phyloP scores from a whole-genome alignment of 2,888 invertebrate species.

The Meiosimyza decipiens region DNA sequence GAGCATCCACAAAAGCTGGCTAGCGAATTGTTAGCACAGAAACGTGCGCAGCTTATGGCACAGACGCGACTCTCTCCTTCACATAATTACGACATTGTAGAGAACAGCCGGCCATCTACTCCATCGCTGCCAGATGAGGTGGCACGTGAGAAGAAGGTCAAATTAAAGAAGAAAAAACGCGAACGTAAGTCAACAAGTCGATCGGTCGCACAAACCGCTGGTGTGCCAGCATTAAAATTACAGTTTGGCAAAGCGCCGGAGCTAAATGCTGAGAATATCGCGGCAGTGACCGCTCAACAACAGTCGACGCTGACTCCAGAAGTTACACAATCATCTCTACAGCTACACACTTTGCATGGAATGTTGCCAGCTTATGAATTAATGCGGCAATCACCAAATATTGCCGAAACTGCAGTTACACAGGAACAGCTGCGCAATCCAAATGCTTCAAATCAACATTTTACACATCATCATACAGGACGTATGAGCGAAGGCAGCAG shows the following conservation, averaged over 20 bases:
- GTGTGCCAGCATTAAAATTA: constrained; percentile 41
- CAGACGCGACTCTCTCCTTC: constrained; percentile 74
- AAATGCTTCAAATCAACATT: constrained; percentile 41
- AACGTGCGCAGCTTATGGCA: constrained; percentile 76
- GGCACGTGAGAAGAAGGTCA: constrained; percentile 67
- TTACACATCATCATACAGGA: constrained; percentile 44
- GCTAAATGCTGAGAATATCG: constrained; percentile 65
- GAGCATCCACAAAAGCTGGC: constrained; percentile 82
- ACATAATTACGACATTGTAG: constrained; percentile 72
- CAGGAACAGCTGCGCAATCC: constrained; percentile 33
- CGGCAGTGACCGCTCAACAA: constrained; percentile 40
- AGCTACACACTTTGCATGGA: background rate
- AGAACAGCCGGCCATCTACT: constrained; percentile 74
- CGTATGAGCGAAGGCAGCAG: constrained; percentile 65
- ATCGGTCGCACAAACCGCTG: constrained; percentile 55
- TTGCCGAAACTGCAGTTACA: constrained; percentile 21
- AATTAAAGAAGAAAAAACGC: constrained; percentile 77
- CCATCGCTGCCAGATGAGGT: constrained; percentile 70
- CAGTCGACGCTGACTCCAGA: background rate
- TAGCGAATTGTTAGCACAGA: constrained; percentile 79
- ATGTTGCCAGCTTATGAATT: constrained; percentile 22
- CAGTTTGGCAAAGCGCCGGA: constrained; percentile 14
- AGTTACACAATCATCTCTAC: background rate
- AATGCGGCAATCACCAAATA: constrained; percentile 1
- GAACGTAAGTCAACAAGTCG: constrained; percentile 68